Base-by-base conservation (phyloP, 1,140 invertebrate genomes). In the Plectrocnemia conspersa region DNA sequence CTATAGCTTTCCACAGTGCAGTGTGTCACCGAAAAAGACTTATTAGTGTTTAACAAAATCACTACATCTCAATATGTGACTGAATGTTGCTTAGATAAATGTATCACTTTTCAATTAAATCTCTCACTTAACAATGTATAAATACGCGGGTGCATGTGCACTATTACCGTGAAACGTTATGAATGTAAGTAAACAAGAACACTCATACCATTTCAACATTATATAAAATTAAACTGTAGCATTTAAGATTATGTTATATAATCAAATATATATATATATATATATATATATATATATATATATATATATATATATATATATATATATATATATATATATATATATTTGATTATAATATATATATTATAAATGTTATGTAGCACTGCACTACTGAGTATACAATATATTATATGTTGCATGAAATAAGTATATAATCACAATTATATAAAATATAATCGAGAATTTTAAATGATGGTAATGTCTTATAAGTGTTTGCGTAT, bases 11-110 rank as follows among this genome's bases (percentile, higher is more conserved):
- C 6, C 16, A 21, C 29, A 32, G 11, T 32, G 25, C 29, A 6
- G 6, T 47, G 45, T 47, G 33, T 47, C 33, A 47, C 29, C n/a
- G 36, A 50, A 50, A 19, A 50, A 50, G 47, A 50, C 47, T 50
- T 50, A 50, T 35, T 50, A 50, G 47, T 50, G 23, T 50, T n/a
- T 50, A 50, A 45, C 19, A 42, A 23, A 38, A 3, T 18, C 2
- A 22, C 24, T 33, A 16, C 25, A 36, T 3, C 10, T 32, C 4
- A 29, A 19, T 3, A 47, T 9, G 19, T 15, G 9, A 1, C 16
- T 47, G 3, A 25, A 11, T 45, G 3, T 19, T 32, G 40, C 11
- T 23, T 27, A 23, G 19, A 36, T 15, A 3, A 15, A 13, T 25
- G n/a, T n/a, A n/a, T n/a, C n/a, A n/a, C 38, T 50, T 19, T 11